phyloP scores from a whole-genome alignment of 2,797 vertebrate genomes.

The Hemitrygon akajei region DNA sequence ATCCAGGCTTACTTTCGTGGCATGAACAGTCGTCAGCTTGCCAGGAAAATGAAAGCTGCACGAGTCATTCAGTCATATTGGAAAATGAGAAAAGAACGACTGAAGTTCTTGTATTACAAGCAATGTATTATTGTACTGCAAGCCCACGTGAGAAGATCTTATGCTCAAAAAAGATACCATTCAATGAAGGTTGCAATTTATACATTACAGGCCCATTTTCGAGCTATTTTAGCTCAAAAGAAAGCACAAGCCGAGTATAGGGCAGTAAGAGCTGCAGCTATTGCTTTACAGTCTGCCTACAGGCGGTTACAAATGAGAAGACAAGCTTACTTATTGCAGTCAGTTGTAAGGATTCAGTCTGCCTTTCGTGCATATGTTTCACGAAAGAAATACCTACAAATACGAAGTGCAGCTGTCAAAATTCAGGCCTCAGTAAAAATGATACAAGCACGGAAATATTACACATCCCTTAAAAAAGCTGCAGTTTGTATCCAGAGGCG shows the following conservation, averaged over 20 bases:
- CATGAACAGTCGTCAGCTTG: constrained; percentile 44
- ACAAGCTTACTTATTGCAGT: constrained; percentile 35
- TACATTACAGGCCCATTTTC: constrained; percentile 51
- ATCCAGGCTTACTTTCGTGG: constrained; percentile 55
- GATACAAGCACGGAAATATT: constrained; percentile 44
- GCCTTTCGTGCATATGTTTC: constrained; percentile 47
- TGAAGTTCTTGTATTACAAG: constrained; percentile 47
- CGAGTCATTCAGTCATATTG: constrained; percentile 51
- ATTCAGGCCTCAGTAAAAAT: constrained; percentile 56
- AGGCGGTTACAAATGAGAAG: constrained; percentile 50
- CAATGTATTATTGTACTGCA: constrained; percentile 47
- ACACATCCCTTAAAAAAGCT: constrained; percentile 45
- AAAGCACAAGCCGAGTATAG: constrained; percentile 47
- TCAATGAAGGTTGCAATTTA: constrained; percentile 47
- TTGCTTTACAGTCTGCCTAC: constrained; percentile 56
- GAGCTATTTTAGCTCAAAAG: constrained; percentile 38
- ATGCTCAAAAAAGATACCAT: constrained; percentile 52
- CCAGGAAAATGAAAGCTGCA: constrained; percentile 44
- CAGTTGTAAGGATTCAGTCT: constrained; percentile 57
- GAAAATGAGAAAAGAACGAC: constrained; percentile 51
- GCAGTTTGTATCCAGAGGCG: constrained; percentile 43
- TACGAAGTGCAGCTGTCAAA: constrained; percentile 49
- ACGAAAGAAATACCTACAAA: constrained; percentile 47
- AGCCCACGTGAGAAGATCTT: constrained; percentile 51
- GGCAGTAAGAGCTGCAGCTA: constrained; percentile 42